Percentiles rank a stretch among this genome's conserved stretches.
Evolutionary conservation across 2,797 vertebrate species (phyloP).

Genomic region (Hemibagrus guttatus): DNA sequence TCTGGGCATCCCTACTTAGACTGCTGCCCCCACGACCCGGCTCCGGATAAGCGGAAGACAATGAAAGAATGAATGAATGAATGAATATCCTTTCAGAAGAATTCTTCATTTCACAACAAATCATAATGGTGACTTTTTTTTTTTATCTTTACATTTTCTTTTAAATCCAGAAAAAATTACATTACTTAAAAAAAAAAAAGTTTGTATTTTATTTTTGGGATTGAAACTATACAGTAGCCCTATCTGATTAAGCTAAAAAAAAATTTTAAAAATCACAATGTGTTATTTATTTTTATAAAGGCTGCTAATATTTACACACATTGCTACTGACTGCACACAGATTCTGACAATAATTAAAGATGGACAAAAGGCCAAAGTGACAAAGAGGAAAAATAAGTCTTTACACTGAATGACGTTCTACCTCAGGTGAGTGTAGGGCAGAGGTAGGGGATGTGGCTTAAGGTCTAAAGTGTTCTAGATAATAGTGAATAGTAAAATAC

Average conservation of each 20-base stretch:
- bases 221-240: not conserved
- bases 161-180: not conserved
- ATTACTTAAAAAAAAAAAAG: not conserved
- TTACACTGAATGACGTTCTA: not conserved
- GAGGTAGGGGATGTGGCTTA: not conserved
- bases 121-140: not conserved
- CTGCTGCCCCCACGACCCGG: too few relatives aligned
- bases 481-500: not conserved
- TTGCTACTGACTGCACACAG: not conserved
- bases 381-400: not conserved
- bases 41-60: too few relatives aligned
- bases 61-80: too few relatives aligned
- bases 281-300: not conserved
- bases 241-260: not conserved
- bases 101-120: not conserved
- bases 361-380: not conserved
- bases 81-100: not conserved
- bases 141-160: not conserved
- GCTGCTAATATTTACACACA: not conserved
- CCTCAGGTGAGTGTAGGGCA: not conserved
- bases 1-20: too few relatives aligned
- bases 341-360: not conserved
- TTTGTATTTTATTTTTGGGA: not conserved
- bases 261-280: not conserved
- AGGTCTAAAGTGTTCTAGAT: not conserved